Percentiles rank a stretch among this genome's conserved stretches.
These are phyloP conservation scores for Ceraclea dissimilis DNA, from an alignment of 2,888 invertebrate genomes.

Conservation along the genomic window DNA sequence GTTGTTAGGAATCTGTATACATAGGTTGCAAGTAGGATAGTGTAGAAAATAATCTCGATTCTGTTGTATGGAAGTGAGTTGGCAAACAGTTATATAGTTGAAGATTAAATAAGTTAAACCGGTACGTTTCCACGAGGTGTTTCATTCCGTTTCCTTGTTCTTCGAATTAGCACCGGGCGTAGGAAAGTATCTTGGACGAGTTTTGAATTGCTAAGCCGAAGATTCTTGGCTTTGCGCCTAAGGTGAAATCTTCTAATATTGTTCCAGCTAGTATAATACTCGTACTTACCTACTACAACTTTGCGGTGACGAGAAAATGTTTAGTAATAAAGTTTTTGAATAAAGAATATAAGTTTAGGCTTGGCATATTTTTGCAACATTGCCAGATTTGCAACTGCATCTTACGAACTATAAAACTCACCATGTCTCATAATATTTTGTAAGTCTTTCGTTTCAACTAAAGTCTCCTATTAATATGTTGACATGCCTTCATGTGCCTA, in stretches of 20 bases:
- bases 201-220: slow-evolving; percentile 16
- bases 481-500: too few relatives aligned
- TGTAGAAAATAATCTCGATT: slow-evolving; percentile 5
- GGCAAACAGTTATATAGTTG: slow-evolving; percentile 16
- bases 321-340: background rate
- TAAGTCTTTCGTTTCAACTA: too few relatives aligned
- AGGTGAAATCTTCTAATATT: slow-evolving; percentile 9
- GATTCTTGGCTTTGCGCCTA: slow-evolving; percentile 10
- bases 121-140: slow-evolving; percentile 6
- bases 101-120: slow-evolving; percentile 23
- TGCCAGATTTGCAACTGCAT: background rate
- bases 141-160: slow-evolving; percentile 10
- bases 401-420: background rate
- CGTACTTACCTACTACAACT: background rate
- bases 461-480: too few relatives aligned
- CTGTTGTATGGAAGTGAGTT: background rate
- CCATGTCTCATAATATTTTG: too few relatives aligned
- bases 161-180: slow-evolving; percentile 17
- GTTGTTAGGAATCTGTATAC: background rate
- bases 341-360: background rate
- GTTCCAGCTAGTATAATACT: background rate
- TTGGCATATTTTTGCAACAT: background rate
- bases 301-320: background rate
- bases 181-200: slow-evolving; percentile 8
- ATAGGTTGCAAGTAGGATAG: background rate